These are phyloP conservation scores for Thaleichthys pacificus DNA, from an alignment of 2,797 vertebrate species.

Conservation along the genomic window DNA sequence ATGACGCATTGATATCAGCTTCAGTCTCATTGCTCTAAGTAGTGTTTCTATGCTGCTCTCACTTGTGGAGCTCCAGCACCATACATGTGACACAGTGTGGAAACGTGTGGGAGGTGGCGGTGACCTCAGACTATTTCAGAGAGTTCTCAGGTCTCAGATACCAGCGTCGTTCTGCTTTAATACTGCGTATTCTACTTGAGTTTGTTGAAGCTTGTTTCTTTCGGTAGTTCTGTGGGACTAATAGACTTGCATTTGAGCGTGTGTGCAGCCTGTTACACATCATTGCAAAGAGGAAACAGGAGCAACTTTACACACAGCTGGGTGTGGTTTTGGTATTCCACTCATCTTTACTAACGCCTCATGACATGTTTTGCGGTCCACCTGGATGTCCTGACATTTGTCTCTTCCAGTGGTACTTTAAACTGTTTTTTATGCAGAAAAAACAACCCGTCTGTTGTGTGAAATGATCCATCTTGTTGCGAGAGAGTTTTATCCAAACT, in stretches of 20 bases:
- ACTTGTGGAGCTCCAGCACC: constrained; percentile 9
- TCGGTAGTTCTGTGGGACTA: not conserved
- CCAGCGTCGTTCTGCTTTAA: not conserved
- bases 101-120: constrained; percentile 46
- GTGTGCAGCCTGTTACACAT: not conserved
- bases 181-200: too few species aligned
- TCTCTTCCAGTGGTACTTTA: constrained; percentile 31
- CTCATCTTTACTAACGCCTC: constrained; percentile 10
- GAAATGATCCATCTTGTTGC: constrained; percentile 25
- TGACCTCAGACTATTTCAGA: constrained; percentile 60
- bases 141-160: constrained; percentile 34
- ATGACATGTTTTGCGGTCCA: constrained; percentile 36
- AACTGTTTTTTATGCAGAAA: constrained; percentile 40
- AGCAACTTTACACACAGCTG: not conserved
- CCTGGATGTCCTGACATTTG: constrained; percentile 36
- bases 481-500: constrained; percentile 37
- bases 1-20: not conserved
- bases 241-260: not conserved
- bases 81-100: constrained; percentile 27
- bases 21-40: not conserved
- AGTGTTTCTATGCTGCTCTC: constrained; percentile 7
- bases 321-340: constrained; percentile 2
- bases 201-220: constrained; percentile 1
- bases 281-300: not conserved
- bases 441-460: constrained; percentile 53